Conservation (phyloP, 2,888 invertebrate species). For the Dimorphilus gyrociliatus region DNA sequence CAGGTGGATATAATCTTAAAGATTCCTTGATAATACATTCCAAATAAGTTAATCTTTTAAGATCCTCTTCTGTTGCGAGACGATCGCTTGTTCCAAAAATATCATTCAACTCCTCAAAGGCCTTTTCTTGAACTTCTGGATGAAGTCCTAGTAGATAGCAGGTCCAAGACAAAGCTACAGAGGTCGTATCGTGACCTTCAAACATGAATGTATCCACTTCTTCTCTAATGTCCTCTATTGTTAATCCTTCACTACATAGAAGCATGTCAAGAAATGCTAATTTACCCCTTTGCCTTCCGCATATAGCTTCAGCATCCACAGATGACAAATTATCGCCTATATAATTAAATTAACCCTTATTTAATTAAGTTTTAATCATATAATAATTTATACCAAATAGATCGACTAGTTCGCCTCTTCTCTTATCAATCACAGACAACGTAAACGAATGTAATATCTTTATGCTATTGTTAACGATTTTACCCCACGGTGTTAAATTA, state of each 20-base stretch:
- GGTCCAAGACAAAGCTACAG: slow-evolving; percentile 71
- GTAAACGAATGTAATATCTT: slow-evolving; percentile 48
- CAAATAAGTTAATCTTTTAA: slow-evolving; percentile 38
- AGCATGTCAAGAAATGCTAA: slow-evolving; percentile 73
- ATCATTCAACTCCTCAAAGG: slow-evolving; percentile 39
- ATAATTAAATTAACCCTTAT: too few species aligned
- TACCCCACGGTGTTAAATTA: slow-evolving; percentile 45
- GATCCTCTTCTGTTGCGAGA: slow-evolving; percentile 38
- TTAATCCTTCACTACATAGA: slow-evolving; percentile 53
- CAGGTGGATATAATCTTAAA: slow-evolving; percentile 39
- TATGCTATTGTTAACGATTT: slow-evolving; percentile 44
- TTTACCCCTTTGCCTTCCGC: too few species aligned
- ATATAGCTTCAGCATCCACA: too few species aligned
- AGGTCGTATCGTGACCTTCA: slow-evolving; percentile 64
- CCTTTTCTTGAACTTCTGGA: slow-evolving; percentile 53
- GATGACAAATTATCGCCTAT: too few species aligned
- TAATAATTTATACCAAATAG: neutral
- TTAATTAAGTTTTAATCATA: too few species aligned
- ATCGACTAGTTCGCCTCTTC: too few species aligned
- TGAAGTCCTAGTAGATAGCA: slow-evolving; percentile 64
- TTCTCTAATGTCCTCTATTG: slow-evolving; percentile 39
- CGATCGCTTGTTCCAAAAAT: slow-evolving; percentile 39
- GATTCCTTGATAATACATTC: slow-evolving; percentile 41
- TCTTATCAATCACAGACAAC: too few species aligned
- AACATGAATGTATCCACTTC: slow-evolving; percentile 45